Evolutionary conservation across 53 echinoderm and acorn worm genomes (phyloP).

Genomic region (Patiria pectinifera): DNA sequence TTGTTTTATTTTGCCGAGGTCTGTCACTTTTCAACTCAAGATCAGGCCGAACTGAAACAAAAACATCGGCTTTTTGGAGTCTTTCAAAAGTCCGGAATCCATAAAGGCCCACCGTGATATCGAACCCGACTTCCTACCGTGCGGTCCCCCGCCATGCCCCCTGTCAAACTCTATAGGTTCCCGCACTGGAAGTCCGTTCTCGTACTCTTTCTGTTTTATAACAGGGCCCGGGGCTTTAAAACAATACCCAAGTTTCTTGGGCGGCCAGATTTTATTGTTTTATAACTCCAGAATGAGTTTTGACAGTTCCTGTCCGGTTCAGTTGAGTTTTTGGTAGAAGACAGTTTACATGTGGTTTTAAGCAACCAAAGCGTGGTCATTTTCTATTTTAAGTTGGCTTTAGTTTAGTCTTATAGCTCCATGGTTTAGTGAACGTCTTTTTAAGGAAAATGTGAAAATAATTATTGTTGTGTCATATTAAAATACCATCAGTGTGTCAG

Average conservation of each 20-base stretch:
- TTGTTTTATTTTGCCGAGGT: neutral
- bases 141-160: slow-evolving; percentile 20
- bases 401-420: too few species aligned
- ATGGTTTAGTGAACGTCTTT: too few species aligned
- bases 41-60: slow-evolving; percentile 38
- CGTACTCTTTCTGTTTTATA: neutral
- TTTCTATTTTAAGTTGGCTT: too few species aligned
- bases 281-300: neutral
- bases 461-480: too few species aligned
- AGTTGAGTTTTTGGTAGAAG: slow-evolving; percentile 20
- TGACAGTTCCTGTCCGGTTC: slow-evolving; percentile 53
- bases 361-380: neutral
- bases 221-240: slow-evolving; percentile 17
- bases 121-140: slow-evolving; percentile 7
- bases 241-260: slow-evolving; percentile 8
- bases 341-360: neutral
- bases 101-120: neutral
- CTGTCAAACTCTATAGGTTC: slow-evolving; percentile 9
- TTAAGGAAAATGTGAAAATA: too few species aligned
- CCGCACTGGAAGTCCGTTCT: neutral
- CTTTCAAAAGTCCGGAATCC: neutral
- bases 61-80: slow-evolving; percentile 43
- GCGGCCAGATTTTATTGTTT: neutral
- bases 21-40: slow-evolving; percentile 31
- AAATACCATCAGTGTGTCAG: too few species aligned